Base-by-base conservation (phyloP, 2,888 invertebrate genomes). In the Drosophila lutescens region DNA sequence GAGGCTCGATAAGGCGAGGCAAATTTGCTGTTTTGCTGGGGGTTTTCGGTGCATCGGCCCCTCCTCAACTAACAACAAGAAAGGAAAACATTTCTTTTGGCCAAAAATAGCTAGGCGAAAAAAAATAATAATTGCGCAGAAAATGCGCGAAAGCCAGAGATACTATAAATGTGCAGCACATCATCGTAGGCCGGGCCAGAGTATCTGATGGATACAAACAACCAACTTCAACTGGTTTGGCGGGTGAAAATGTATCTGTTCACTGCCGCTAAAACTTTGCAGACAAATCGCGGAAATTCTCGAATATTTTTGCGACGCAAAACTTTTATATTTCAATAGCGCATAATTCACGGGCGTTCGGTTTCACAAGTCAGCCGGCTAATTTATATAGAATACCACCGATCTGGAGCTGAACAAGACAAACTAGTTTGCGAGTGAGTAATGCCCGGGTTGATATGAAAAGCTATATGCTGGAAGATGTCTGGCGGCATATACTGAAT, bases 231-330 rank as follows among this genome's bases (percentile, higher is more conserved):
- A 66, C 66, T 63, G 63, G 66, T 66, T 66, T 66, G 63, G 66
- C 26, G 66, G 40, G 53, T 66, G 63, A 66, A 61, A 66, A 54
- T 63, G 47, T 66, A 54, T 63, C n/a, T 15, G 34, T 9, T 26
- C 46, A 10, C 34, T 32, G 17, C 38, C 51, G 10, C 32, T 8
- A 30, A 10, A 53, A 17, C 17, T 59, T 50, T 5, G 62, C 49
- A 36, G 50, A 36, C 72, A 80, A 74, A 55, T 65, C 59, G 68
- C 79, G 85, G 82, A 79, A 82, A 82, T 79, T 66, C 63, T 66
- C 40, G 7, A 69, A 78, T 63, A 4, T 77, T 75, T 80, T 66
- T 81, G 60, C 81, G 80, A 77, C 72, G 76, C 82, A 79, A 70
- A 66, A 40, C 38, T 43, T 63, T 55, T 30, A 65, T 30, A 65